Evolutionary conservation across 2,888 invertebrate species (phyloP).

Genomic region (Watsonalla cultraria): DNA sequence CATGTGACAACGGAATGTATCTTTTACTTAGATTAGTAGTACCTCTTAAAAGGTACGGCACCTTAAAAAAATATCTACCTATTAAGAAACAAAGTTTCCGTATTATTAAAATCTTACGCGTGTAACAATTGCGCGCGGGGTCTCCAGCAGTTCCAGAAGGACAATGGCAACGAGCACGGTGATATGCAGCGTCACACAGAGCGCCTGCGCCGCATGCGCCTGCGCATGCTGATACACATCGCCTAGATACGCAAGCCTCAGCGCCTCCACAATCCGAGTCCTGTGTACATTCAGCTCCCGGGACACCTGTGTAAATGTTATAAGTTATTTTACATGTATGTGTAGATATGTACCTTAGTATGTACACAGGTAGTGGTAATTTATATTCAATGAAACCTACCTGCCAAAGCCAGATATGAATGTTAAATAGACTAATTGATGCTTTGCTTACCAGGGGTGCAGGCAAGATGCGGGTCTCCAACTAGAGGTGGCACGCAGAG

Average conservation of each 20-base stretch:
- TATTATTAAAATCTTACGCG: slow-evolving; percentile 81
- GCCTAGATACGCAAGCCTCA: slow-evolving; percentile 87
- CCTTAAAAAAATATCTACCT: too few species aligned
- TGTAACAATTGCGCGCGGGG: slow-evolving; percentile 90
- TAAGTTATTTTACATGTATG: not conserved
- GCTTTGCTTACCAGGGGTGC: slow-evolving; percentile 73
- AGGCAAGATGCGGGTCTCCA: slow-evolving; percentile 90
- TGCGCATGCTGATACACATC: slow-evolving; percentile 90
- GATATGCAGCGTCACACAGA: slow-evolving; percentile 86
- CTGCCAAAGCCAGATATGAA: slow-evolving; percentile 4
- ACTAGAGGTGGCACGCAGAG: slow-evolving; percentile 84
- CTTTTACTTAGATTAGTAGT: too few species aligned
- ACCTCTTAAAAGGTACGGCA: too few species aligned
- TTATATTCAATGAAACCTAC: not conserved
- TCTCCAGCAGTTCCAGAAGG: slow-evolving; percentile 92
- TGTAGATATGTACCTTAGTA: not conserved
- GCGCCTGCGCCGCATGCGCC: slow-evolving; percentile 90
- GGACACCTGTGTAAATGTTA: slow-evolving; percentile 44
- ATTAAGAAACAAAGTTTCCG: too few species aligned
- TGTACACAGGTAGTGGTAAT: not conserved
- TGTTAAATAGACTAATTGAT: not conserved
- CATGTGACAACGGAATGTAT: too few species aligned
- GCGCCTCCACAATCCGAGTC: slow-evolving; percentile 88
- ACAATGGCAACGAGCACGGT: slow-evolving; percentile 91
- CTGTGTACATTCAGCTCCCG: slow-evolving; percentile 81